phyloP scores from a whole-genome alignment of 2,113 vertebrate species.

The Riparia riparia region DNA sequence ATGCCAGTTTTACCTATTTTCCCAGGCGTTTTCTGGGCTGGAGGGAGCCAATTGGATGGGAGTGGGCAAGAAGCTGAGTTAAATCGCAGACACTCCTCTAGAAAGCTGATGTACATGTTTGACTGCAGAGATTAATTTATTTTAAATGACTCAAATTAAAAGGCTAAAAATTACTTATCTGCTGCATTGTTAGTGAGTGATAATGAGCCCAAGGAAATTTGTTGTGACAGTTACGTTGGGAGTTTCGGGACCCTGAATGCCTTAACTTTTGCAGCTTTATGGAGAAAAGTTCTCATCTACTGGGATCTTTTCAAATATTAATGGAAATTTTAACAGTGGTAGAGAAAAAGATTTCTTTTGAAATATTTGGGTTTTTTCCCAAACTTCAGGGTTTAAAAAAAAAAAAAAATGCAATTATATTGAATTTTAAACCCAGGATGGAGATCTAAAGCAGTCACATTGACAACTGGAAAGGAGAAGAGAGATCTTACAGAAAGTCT shows the following conservation, averaged over 20 bases:
- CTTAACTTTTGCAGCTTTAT: not conserved
- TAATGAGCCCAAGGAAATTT: not conserved
- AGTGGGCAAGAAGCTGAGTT: not conserved
- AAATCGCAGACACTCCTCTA: not conserved
- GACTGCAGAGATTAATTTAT: not conserved
- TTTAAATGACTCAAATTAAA: not conserved
- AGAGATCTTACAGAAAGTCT: not conserved
- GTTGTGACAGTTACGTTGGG: not conserved
- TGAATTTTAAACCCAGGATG: not conserved
- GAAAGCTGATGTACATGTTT: not conserved
- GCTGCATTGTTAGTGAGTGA: not conserved
- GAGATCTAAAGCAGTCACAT: not conserved
- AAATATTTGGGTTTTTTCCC: not conserved
- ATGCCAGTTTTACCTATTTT: not conserved
- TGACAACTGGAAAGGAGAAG: not conserved
- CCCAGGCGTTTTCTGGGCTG: not conserved
- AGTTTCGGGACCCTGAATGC: not conserved
- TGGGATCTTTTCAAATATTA: not conserved
- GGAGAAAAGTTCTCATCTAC: not conserved
- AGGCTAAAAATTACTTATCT: not conserved
- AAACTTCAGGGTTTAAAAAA: not conserved
- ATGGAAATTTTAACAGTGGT: not conserved
- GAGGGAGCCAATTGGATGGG: not conserved
- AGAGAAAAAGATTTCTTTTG: not conserved
- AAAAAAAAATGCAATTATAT: not conserved